phyloP scores from a whole-genome alignment of 1,140 invertebrate species.

The Aphidius gifuensis region DNA sequence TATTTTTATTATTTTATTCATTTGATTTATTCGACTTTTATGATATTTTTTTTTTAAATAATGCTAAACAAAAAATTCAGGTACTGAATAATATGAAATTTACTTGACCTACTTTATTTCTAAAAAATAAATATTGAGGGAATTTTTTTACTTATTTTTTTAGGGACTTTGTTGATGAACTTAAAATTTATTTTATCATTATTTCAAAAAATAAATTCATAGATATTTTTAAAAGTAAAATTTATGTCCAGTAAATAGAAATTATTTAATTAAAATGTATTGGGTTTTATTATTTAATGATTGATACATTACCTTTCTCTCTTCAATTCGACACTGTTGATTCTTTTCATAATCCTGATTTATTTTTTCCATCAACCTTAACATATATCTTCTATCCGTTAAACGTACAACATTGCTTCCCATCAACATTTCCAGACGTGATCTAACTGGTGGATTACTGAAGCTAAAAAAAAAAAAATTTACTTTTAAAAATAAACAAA shows the following conservation, averaged over 20 bases:
- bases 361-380: conserved; percentile 60
- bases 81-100: too few relatives aligned
- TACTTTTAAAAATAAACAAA: background rate
- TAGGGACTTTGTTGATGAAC: too few relatives aligned
- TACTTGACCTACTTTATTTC: too few relatives aligned
- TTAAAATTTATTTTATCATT: too few relatives aligned
- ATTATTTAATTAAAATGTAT: background rate
- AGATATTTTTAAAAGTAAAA: too few relatives aligned
- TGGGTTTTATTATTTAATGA: background rate
- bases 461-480: conserved; percentile 49
- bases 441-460: conserved; percentile 56
- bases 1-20: too few relatives aligned
- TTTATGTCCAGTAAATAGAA: too few relatives aligned
- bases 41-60: background rate
- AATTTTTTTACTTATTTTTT: too few relatives aligned
- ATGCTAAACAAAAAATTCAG: too few relatives aligned
- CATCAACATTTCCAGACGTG: conserved; percentile 63
- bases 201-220: too few relatives aligned
- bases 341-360: conserved; percentile 60
- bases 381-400: conserved; percentile 66
- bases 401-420: conserved; percentile 63
- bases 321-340: conserved; percentile 61
- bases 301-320: conserved; percentile 56
- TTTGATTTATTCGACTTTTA: too few relatives aligned
- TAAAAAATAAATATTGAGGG: too few relatives aligned